Evolutionary conservation across 2,888 invertebrate genomes (phyloP).

Genomic region (Aphodius sticticus): DNA sequence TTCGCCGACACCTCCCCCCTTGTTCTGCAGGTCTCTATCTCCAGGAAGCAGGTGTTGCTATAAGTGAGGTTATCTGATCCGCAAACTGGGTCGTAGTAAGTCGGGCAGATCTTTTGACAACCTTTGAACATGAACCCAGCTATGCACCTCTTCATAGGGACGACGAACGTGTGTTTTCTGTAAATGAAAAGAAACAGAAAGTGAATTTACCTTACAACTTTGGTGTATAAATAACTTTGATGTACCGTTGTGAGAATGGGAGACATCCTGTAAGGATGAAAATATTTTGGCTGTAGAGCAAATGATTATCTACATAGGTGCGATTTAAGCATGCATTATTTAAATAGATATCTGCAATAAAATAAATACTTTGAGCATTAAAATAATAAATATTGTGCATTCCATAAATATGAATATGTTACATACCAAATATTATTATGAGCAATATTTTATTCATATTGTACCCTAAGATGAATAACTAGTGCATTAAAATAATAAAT

Average conservation of each 20-base stretch:
- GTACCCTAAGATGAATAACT: too few relatives aligned
- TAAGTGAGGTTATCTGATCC: conserved; percentile 93
- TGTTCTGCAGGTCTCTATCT: conserved; percentile 90
- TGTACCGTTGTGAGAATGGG: background rate
- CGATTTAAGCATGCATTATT: too few relatives aligned
- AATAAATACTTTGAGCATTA: too few relatives aligned
- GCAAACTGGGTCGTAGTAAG: conserved; percentile 90
- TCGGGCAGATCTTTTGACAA: conserved; percentile 86
- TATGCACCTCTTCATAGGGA: conserved; percentile 88
- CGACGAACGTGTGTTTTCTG: conserved; percentile 89
- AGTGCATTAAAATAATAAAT: too few relatives aligned
- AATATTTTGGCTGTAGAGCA: too few relatives aligned
- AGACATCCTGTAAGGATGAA: too few relatives aligned
- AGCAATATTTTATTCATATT: too few relatives aligned
- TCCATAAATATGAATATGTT: too few relatives aligned
- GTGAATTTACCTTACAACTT: background rate
- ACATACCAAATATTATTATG: too few relatives aligned
- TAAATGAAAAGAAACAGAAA: conserved; percentile 45
- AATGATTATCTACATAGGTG: too few relatives aligned
- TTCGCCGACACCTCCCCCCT: conserved; percentile 79
- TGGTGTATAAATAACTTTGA: conserved; percentile 24
- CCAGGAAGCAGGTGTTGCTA: conserved; percentile 91
- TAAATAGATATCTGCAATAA: too few relatives aligned
- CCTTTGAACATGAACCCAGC: conserved; percentile 86
- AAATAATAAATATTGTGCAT: too few relatives aligned